Base-by-base conservation (phyloP, 2,888 invertebrate species). In the Aelia acuminata region DNA sequence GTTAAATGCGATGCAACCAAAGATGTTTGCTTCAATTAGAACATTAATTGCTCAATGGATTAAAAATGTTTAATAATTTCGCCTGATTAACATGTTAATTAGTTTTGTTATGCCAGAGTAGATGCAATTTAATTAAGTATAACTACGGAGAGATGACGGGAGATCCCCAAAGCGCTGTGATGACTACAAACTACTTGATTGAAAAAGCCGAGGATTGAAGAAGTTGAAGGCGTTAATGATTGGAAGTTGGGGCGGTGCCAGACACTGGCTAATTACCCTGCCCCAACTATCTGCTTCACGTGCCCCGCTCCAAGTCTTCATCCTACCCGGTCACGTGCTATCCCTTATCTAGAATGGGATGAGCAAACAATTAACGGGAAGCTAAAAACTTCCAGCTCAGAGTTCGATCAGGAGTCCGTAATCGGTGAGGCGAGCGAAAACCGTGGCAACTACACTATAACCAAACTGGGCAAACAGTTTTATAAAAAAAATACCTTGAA, bases 151-250 rank as follows among this genome's bases (percentile, higher is more conserved):
- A 31, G 18, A 18, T 35, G 31, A 20, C 75, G 18, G 3, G 35
- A 35, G 70, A 39, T 75, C 43, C 80, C 3, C 43, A 43, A 22
- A 80, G 13, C 80, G 80, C n/a, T 43, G 80, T n/a, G 43, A 80
- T 47, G 80, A 43, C 43, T 47, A 47, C 80, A 43, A 80, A 80
- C 80, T 80, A 80, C 39, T 47, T 47, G 80, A 80, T 80, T 80
- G 80, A 80, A 80, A 80, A 80, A 80, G 80, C 43, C 43, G 0
- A 22, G 22, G 3, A 13, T 39, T 43, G n/a, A 80, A 80, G 43
- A 80, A 80, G 80, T 80, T 80, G 80, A 43, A 43, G n/a, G 43
- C 43, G 80, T 80, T 80, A 80, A 80, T 80, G 80, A 80, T 10
- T n/a, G 22, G 43, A 47, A 22, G 15, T 43, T n/a, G n/a, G 20